Evolutionary conservation across 2,888 invertebrate species (phyloP), one percentile per base, ranked within the genome.

Genomic region (Octonoba sinensis): DNA sequence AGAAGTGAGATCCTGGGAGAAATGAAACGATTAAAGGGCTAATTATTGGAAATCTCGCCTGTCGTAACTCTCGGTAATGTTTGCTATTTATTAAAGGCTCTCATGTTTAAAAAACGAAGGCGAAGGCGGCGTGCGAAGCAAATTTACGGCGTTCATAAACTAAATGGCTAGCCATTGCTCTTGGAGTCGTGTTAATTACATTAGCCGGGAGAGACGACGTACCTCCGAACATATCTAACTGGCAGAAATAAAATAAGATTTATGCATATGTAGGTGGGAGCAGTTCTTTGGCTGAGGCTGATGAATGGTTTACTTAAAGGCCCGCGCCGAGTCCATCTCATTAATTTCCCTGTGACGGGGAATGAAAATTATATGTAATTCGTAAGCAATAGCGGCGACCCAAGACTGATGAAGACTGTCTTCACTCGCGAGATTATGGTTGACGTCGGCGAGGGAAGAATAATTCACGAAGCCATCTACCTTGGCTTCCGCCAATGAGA

Each of bases 291-390:
- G 71, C 54, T 62, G 76, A 56, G 20, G 51, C 82, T 82, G 82
- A 82, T 75, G 74, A 82, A 82, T 82, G 82, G 82, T 71, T 76
- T 82, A 82, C 82, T 82, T 82, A 82, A 82, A 76, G 67, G 59
- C 71, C 75, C 51, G 62, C 65, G 56, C 77, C 69, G 49, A 65
- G 67, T 56, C 56, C 47, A 72, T 72, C 72, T 70, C 82, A 75
- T 82, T 64, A 46, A 75, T 79, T 82, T 71, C 75, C 36, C 49
- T 13, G 64, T 70, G 70, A 65, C 70, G 72, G 75, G 72, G 70
- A 75, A 75, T 82, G 82, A 82, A 82, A 82, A 82, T 82, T 82
- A 82, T 82, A 82, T 82, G 82, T 82, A 82, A 82, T 82, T 82
- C 82, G 82, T 82, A 76, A 76, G 82, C 82, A 65, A 75, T 82